Percentiles rank a stretch among this genome's conserved stretches.
Conservation (phyloP, 2,888 invertebrate genomes). For the Philonicus albiceps region DNA sequence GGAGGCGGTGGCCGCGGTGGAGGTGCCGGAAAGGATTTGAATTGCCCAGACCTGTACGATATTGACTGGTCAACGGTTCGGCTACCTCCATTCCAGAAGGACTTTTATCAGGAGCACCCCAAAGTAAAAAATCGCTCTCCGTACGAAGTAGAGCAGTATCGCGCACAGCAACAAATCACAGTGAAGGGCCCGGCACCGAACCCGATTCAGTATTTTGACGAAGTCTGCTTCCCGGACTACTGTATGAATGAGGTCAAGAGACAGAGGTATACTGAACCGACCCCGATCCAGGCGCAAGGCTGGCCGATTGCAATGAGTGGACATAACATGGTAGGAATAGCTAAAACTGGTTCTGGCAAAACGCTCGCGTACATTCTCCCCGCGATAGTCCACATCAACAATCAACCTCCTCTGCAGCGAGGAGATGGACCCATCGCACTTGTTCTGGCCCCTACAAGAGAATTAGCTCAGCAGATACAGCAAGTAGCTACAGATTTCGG, state of each 20-base stretch:
- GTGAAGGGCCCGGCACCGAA: conserved; percentile 77
- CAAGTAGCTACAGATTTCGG: conserved; percentile 85
- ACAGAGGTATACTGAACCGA: conserved; percentile 78
- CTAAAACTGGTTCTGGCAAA: conserved; percentile 85
- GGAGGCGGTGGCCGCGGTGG: neutral
- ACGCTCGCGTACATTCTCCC: conserved; percentile 82
- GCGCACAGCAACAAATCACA: conserved; percentile 75
- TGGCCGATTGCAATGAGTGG: conserved; percentile 89
- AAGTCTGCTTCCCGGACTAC: conserved; percentile 80
- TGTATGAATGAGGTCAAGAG: conserved; percentile 71
- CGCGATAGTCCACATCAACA: conserved; percentile 85
- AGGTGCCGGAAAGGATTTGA: conserved; percentile 20
- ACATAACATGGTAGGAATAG: conserved; percentile 83
- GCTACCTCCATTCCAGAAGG: conserved; percentile 78
- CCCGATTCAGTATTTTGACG: conserved; percentile 80
- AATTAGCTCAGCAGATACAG: conserved; percentile 82
- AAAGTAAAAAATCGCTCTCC: conserved; percentile 69
- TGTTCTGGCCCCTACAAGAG: conserved; percentile 81
- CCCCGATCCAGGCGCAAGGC: conserved; percentile 84
- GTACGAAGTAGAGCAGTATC: conserved; percentile 74
- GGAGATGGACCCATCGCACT: conserved; percentile 87
- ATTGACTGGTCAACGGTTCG: conserved; percentile 67
- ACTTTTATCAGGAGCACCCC: conserved; percentile 80
- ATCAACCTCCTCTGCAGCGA: conserved; percentile 76
- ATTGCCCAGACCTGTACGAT: conserved; percentile 63